Percentiles rank a stretch among this genome's conserved stretches.
phyloP scores from a whole-genome alignment of 2,113 vertebrate species.

The Apodemus sylvaticus region DNA sequence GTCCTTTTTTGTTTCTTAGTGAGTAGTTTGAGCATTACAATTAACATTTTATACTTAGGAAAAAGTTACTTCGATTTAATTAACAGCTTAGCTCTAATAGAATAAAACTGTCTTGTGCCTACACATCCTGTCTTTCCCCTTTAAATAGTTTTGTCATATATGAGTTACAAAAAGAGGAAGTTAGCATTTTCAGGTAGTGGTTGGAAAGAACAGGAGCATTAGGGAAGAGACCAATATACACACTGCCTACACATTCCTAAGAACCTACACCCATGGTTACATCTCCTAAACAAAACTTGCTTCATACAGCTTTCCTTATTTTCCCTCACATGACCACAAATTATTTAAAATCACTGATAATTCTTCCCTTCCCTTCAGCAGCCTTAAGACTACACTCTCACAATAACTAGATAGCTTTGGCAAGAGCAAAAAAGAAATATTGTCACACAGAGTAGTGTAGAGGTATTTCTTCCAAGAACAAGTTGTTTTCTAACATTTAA shows the following conservation, averaged over 20 bases:
- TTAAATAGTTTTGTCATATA: background rate
- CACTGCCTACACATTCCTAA: background rate
- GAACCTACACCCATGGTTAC: background rate
- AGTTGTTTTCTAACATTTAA: slow-evolving; percentile 19
- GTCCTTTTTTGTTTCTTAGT: background rate
- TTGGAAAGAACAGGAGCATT: background rate
- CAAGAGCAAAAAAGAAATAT: slow-evolving; percentile 36
- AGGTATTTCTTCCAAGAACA: slow-evolving; percentile 12
- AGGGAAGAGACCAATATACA: slow-evolving; percentile 7
- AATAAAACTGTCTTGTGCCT: background rate
- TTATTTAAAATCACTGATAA: slow-evolving; percentile 21
- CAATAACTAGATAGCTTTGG: background rate
- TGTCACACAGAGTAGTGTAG: slow-evolving; percentile 33
- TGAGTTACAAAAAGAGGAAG: background rate
- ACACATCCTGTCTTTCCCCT: background rate
- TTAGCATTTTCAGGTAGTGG: slow-evolving; percentile 41
- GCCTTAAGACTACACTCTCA: slow-evolving; percentile 7
- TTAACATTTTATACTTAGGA: background rate
- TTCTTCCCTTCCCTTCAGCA: background rate
- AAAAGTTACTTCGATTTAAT: background rate
- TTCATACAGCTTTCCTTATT: slow-evolving; percentile 49
- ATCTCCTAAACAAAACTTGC: slow-evolving; percentile 10
- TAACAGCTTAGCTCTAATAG: background rate
- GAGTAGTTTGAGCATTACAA: background rate
- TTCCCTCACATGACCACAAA: slow-evolving; percentile 48